Evolutionary conservation across 1,140 invertebrate genomes (phyloP).

Genomic region (Belonocnema kinseyi): DNA sequence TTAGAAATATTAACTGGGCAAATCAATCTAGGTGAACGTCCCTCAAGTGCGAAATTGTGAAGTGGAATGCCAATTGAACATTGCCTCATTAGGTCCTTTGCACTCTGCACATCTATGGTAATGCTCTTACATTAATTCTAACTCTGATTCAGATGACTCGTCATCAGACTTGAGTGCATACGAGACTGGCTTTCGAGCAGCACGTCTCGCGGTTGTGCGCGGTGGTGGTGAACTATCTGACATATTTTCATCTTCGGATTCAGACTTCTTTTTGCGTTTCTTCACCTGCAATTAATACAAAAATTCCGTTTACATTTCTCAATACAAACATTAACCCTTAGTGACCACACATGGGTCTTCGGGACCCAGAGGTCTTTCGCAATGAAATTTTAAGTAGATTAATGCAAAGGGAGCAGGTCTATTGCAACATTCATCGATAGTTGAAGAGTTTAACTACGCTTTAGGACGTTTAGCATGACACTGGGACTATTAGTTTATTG

Average conservation of each 20-base stretch:
- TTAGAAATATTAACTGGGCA: conserved; percentile 5
- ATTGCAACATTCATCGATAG: too few species aligned
- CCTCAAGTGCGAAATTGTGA: not conserved
- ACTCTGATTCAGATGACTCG: conserved; percentile 36
- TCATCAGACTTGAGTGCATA: conserved; percentile 63
- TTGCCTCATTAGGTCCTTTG: not conserved
- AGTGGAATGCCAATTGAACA: conserved; percentile 14
- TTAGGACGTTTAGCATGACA: too few species aligned
- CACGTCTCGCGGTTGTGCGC: conserved; percentile 51
- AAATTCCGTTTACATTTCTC: too few species aligned
- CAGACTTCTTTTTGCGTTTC: conserved; percentile 59
- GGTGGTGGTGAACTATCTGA: conserved; percentile 47
- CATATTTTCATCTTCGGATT: conserved; percentile 49
- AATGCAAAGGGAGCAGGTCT: too few species aligned
- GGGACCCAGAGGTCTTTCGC: too few species aligned
- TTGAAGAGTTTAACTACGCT: too few species aligned
- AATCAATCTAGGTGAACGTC: not conserved
- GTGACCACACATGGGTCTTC: too few species aligned
- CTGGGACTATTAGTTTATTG: too few species aligned
- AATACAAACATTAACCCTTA: too few species aligned
- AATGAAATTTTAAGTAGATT: too few species aligned
- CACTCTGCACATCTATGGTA: not conserved
- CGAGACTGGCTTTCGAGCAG: conserved; percentile 61
- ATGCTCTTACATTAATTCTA: not conserved
- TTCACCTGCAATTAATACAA: conserved; percentile 51